Percentiles rank a stretch among this genome's conserved stretches.
Conservation (phyloP, 1,140 invertebrate genomes). For the Drosophila asahinai region DNA sequence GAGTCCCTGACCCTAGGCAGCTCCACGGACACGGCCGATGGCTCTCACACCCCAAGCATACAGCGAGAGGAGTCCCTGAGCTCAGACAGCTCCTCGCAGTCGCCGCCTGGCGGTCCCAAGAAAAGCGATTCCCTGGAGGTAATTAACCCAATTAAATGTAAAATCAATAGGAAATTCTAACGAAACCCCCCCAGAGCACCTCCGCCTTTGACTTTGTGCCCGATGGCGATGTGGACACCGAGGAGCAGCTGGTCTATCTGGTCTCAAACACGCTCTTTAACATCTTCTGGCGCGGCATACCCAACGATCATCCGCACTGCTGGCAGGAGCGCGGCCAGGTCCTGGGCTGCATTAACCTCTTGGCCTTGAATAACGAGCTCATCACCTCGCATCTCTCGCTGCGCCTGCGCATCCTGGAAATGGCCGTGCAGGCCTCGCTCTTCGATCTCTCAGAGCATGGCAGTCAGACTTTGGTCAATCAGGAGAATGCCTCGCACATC, state of each 20-base stretch:
- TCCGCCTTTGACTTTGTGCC: conserved; percentile 78
- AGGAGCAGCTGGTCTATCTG: conserved; percentile 87
- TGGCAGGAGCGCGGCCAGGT: conserved; percentile 89
- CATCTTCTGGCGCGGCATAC: conserved; percentile 88
- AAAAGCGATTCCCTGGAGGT: conserved; percentile 73
- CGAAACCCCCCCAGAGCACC: conserved; percentile 37
- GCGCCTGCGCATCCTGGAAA: conserved; percentile 87
- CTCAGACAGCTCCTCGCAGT: conserved; percentile 81
- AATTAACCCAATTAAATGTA: neutral
- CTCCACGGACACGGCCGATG: conserved; percentile 57
- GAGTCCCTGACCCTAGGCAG: conserved; percentile 76
- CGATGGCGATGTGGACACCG: conserved; percentile 85
- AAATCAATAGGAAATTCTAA: neutral
- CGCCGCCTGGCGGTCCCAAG: conserved; percentile 56
- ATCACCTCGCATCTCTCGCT: conserved; percentile 87
- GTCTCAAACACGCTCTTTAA: conserved; percentile 87
- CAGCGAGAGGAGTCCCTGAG: conserved; percentile 78
- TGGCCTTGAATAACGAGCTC: conserved; percentile 87
- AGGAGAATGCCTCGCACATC: conserved; percentile 87
- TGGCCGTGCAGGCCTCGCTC: conserved; percentile 87
- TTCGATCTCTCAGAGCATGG: conserved; percentile 87
- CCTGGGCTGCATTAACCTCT: conserved; percentile 88
- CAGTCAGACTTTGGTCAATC: conserved; percentile 77
- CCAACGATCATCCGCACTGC: conserved; percentile 86
- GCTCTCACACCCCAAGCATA: conserved; percentile 39